These are phyloP conservation scores for Oncorhynchus clarkii DNA, from an alignment of 2,113 vertebrate species.

Conservation along the genomic window DNA sequence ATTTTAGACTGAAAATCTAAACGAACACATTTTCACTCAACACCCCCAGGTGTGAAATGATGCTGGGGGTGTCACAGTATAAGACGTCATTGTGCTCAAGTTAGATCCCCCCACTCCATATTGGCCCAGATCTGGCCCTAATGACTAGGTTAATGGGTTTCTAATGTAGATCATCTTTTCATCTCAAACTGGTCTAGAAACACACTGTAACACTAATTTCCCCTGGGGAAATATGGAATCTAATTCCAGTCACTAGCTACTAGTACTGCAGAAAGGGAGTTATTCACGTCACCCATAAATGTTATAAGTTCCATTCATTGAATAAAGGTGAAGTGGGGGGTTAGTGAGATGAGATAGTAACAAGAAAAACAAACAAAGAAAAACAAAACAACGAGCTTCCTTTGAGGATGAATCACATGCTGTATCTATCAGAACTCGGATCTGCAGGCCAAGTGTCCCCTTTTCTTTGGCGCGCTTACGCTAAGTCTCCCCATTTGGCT, in stretches of 20 bases:
- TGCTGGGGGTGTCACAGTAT: too few relatives aligned
- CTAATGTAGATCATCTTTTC: constrained; percentile 62
- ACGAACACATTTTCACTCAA: constrained; percentile 23
- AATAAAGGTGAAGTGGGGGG: constrained; percentile 23
- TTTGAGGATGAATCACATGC: constrained; percentile 38
- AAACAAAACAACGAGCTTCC: not conserved
- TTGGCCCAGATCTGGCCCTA: constrained; percentile 56
- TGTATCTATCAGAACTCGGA: constrained; percentile 6
- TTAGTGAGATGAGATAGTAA: constrained; percentile 19
- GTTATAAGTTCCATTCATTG: constrained; percentile 37
- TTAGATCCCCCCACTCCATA: constrained; percentile 24
- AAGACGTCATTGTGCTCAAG: too few relatives aligned
- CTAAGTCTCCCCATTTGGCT: not conserved
- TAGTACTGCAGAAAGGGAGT: constrained; percentile 6
- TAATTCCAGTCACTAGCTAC: constrained; percentile 24
- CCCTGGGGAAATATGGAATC: constrained; percentile 59
- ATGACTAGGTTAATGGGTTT: constrained; percentile 76
- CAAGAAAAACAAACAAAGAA: constrained; percentile 29
- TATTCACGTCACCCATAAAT: constrained; percentile 24
- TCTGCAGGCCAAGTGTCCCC: not conserved
- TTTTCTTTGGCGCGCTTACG: not conserved
- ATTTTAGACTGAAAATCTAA: not conserved
- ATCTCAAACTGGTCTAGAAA: constrained; percentile 69
- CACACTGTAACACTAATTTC: constrained; percentile 67
- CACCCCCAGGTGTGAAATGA: constrained; percentile 13